Evolutionary conservation across 2,888 invertebrate genomes (phyloP), one percentile per base, ranked within the genome.

Genomic region (Apamea epomidion): DNA sequence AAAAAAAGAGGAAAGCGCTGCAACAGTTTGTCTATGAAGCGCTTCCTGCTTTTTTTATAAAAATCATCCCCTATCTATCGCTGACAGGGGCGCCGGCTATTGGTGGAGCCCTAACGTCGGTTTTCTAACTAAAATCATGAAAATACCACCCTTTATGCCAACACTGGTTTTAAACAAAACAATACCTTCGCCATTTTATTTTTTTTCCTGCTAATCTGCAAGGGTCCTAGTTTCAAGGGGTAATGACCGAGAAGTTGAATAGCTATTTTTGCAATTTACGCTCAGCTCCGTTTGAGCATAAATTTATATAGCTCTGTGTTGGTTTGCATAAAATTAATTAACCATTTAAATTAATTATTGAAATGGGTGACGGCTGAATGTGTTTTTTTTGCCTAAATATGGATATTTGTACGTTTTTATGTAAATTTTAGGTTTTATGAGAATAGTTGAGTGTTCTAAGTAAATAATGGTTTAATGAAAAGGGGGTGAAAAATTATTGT

Each of bases 11-110:
- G 21, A 64, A 78, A 83, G 78, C 87, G 87, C 84, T 88, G 68
- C 12, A 42, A 69, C 12, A 48, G 72, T 76, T 92, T 90, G 81
- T 91, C 96, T 96, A 96, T 95, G 93, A 95, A 95, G 95, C 96
- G 95, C 95, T 95, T 91, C 76, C 0, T 68, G 95, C 95, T 95
- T 82, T 80, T 80, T 90, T 90, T 91, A 90, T 87, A 88, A 91
- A 84, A 84, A 65, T 81, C 93, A 93, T 92, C 95, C 96, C 96
- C 96, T 96, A 95, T 96, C 95, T 95, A 95, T 95, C 81, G 90
- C 91, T 87, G 88, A 90, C 92, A 91, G 90, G 92, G 92, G 91
- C 92, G 91, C 87, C 88, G 90, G 91, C 94, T 90, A 95, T 95
- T 95, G 95, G 95, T 86, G 93, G 94, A 93, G 91, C 92, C 88